A percentile compares a stretch with the other conserved stretches of the same genome.
These are phyloP conservation scores for Menidia menidia DNA, from an alignment of 2,797 vertebrate genomes.

Conservation along the genomic window DNA sequence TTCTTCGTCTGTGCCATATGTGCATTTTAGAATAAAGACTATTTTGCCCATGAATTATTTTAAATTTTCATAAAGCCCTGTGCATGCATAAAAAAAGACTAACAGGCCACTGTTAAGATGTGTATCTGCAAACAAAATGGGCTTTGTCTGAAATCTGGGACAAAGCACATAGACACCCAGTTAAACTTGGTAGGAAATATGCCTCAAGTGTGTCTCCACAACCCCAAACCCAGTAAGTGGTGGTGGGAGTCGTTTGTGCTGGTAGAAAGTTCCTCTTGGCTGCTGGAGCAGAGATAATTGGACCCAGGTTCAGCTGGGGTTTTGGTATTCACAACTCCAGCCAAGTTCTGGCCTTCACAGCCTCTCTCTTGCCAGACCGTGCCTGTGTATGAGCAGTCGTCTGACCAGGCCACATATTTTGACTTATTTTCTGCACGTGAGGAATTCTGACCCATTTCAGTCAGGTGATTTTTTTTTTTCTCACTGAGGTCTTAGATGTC, in stretches of 20 bases:
- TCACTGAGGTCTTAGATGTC: neutral
- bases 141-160: slow-evolving; percentile 55
- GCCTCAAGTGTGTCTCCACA: slow-evolving; percentile 61
- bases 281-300: slow-evolving; percentile 80
- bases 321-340: slow-evolving; percentile 71
- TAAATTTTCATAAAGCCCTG: slow-evolving; percentile 13
- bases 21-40: slow-evolving; percentile 9
- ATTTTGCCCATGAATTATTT: slow-evolving; percentile 9
- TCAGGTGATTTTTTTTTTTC: slow-evolving; percentile 22
- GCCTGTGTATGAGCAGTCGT: slow-evolving; percentile 32
- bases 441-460: slow-evolving; percentile 27
- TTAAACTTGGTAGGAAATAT: slow-evolving; percentile 47
- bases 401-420: slow-evolving; percentile 46
- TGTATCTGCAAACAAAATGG: slow-evolving; percentile 42
- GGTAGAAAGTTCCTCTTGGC: slow-evolving; percentile 76
- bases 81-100: slow-evolving; percentile 14
- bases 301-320: slow-evolving; percentile 75
- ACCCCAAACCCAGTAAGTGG: slow-evolving; percentile 52
- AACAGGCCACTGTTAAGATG: slow-evolving; percentile 9
- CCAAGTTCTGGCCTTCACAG: slow-evolving; percentile 73
- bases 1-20: slow-evolving; percentile 11
- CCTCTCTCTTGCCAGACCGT: slow-evolving; percentile 47
- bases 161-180: slow-evolving; percentile 41
- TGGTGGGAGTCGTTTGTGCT: slow-evolving; percentile 59
- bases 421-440: slow-evolving; percentile 35